A percentile compares a stretch with the other conserved stretches of the same genome.
Evolutionary conservation across 1,140 invertebrate species (phyloP).

Genomic region (Trigoniulus corallinus): DNA sequence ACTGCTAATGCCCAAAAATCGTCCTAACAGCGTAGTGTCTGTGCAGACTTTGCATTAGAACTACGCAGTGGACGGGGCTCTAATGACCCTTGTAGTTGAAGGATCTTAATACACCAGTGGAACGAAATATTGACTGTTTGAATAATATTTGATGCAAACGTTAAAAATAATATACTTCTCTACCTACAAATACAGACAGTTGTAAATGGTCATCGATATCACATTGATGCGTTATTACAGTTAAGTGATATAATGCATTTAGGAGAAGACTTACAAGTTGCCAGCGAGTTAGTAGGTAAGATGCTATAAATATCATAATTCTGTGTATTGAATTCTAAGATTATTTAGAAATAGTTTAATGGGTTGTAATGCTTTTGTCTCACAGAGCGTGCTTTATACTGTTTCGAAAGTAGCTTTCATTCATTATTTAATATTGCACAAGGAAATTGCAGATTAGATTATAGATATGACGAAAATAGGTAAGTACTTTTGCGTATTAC

Average conservation of each 20-base stretch:
- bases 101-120: too few species aligned
- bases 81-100: too few species aligned
- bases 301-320: neutral
- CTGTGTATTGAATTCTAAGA: neutral
- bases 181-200: too few species aligned
- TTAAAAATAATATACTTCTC: constrained; percentile 16
- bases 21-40: too few species aligned
- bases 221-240: constrained; percentile 71
- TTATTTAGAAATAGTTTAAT: neutral
- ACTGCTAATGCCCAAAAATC: too few species aligned
- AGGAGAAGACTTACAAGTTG: constrained; percentile 59
- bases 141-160: neutral
- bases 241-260: constrained; percentile 62
- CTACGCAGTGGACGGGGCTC: too few species aligned
- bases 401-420: constrained; percentile 61
- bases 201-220: constrained; percentile 56
- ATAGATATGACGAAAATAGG: constrained; percentile 66
- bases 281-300: constrained; percentile 48
- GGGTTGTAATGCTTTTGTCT: constrained; percentile 1
- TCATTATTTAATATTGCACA: constrained; percentile 57
- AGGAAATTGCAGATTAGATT: constrained; percentile 59
- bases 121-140: too few species aligned
- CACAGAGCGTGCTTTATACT: constrained; percentile 51
- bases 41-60: too few species aligned
- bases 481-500: constrained; percentile 11